Conservation (phyloP, 2,113 vertebrate genomes). For the Pseudorectes ferrugineus region DNA sequence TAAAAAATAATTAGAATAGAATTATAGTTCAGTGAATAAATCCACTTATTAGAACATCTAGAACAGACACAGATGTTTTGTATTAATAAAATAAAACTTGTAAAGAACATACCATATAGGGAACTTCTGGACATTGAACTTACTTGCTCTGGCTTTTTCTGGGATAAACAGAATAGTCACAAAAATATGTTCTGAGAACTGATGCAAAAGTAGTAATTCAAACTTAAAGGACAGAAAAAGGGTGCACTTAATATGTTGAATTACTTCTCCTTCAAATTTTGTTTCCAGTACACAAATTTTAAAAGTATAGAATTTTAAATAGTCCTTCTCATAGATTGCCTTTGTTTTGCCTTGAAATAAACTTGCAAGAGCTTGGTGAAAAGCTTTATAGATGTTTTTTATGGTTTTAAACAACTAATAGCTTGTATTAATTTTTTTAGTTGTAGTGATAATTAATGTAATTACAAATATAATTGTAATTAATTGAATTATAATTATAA, state of each 20-base stretch:
- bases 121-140: background rate
- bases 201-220: background rate
- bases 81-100: background rate
- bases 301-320: background rate
- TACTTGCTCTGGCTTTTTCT: background rate
- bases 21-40: background rate
- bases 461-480: background rate
- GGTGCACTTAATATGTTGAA: background rate
- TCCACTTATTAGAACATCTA: background rate
- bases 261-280: background rate
- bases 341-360: background rate
- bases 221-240: background rate
- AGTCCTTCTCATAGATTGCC: background rate
- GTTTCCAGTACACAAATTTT: background rate
- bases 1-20: background rate
- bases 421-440: background rate
- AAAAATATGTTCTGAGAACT: background rate
- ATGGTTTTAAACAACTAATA: background rate
- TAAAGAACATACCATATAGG: background rate
- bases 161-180: background rate
- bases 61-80: background rate
- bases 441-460: background rate
- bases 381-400: background rate
- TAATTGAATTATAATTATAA: background rate
- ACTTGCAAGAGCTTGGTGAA: background rate